Evolutionary conservation across 2,888 invertebrate genomes (phyloP).

Genomic region (Pandemis corylana): DNA sequence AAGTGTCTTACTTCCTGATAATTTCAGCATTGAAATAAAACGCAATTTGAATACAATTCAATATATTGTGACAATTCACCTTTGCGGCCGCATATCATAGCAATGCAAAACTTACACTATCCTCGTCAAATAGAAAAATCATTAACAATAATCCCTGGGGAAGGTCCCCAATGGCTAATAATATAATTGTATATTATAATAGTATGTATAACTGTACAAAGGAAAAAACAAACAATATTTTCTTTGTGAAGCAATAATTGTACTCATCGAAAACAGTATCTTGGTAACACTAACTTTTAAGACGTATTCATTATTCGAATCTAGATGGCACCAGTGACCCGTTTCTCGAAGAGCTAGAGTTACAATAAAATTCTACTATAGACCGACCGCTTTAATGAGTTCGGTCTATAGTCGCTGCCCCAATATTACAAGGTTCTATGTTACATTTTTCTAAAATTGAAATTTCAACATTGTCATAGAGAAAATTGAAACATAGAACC

Average conservation of each 20-base stretch:
- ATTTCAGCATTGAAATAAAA: constrained; percentile 50
- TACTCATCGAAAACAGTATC: neutral
- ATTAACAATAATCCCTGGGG: constrained; percentile 54
- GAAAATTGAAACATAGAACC: too few relatives aligned
- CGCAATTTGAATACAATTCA: constrained; percentile 51
- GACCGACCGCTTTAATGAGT: too few relatives aligned
- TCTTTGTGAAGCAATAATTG: constrained; percentile 1
- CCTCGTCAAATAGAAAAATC: constrained; percentile 57
- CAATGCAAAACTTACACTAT: constrained; percentile 65
- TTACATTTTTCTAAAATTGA: too few relatives aligned
- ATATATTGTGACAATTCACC: constrained; percentile 69
- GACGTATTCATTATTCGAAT: neutral
- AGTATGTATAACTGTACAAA: constrained; percentile 41
- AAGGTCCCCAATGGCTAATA: constrained; percentile 43
- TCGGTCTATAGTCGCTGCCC: too few relatives aligned
- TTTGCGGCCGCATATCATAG: constrained; percentile 55
- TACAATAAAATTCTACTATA: too few relatives aligned
- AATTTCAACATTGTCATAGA: too few relatives aligned
- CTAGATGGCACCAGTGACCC: neutral
- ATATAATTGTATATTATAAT: constrained; percentile 44
- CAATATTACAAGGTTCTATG: too few relatives aligned
- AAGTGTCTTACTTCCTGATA: neutral
- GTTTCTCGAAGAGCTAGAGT: neutral
- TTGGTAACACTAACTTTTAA: too few relatives aligned
- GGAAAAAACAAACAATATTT: constrained; percentile 22